Evolutionary conservation across 2,888 invertebrate genomes (phyloP), one percentile per base, ranked within the genome.

Genomic region (Alloscopus bannaensis): DNA sequence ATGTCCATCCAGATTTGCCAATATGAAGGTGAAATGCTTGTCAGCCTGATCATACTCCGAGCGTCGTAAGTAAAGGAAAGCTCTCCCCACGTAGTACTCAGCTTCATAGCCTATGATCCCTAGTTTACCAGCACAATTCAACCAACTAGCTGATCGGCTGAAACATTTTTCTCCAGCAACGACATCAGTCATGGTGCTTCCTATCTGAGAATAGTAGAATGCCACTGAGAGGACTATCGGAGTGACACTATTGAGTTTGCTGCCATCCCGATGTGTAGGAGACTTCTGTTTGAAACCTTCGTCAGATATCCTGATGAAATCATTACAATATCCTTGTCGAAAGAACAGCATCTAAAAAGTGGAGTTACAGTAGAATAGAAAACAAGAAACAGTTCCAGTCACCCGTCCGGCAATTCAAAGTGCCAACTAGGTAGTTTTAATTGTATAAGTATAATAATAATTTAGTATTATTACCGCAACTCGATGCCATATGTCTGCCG

Each of bases 1-100:
- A 18, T 11, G 26, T 1, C 45, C 3, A 64, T 64, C 16, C 2
- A 64, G n/a, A 1, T 11, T n/a, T 2, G 65, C 20, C 2, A 65
- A 29, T 13, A 65, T 31, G 31, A 65, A 65, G 28, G 31, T 50
- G 20, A 65, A 65, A 16, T 65, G 65, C 22, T 65, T 29, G 2
- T 65, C 65, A 1, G 65, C 65, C 3, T 47, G 28, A 1, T 2
- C 47, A 2, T n/a, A n/a, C 2, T 47, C 65, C 1, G 20, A 16
- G 11, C 16, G 36, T 11, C 26, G 8, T 18, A 65, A 31, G 20
- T 50, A 50, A 3, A 22, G 22, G 20, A 47, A 65, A 3, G 47
- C 65, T 31, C 50, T 16, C 8, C 50, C 65, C 16, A 29, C 31
- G 22, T 65, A 65, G 16, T 29, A 65, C 2, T 65, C 47, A 0